Evolutionary conservation across 2,113 vertebrate species (phyloP).

Genomic region (Theristicus caerulescens): DNA sequence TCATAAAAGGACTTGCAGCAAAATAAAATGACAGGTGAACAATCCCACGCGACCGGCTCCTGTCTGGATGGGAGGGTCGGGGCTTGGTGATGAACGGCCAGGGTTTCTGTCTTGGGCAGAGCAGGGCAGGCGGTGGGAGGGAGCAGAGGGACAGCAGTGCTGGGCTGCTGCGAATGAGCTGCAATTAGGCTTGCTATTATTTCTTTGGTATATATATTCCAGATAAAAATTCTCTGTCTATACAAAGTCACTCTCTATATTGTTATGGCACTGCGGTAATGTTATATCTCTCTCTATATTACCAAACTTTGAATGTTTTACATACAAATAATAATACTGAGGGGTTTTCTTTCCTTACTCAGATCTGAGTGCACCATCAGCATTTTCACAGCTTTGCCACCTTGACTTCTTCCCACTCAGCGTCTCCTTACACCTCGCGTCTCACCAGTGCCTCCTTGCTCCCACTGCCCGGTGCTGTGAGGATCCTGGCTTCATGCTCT

Average conservation of each 20-base stretch:
- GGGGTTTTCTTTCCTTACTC: background rate
- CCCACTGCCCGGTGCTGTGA: accelerated
- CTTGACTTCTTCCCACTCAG: background rate
- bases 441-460: background rate
- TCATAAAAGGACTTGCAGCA: background rate
- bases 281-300: accelerated
- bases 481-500: background rate
- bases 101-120: background rate
- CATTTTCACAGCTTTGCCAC: background rate
- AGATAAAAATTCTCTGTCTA: accelerated
- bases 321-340: background rate
- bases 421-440: accelerated
- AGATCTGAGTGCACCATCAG: background rate
- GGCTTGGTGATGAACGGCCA: accelerated
- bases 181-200: background rate
- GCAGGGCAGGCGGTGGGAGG: background rate
- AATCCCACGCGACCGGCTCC: accelerated
- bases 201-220: background rate
- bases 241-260: accelerated
- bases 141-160: background rate
- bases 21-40: background rate
- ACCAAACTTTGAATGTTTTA: background rate
- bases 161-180: background rate
- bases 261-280: accelerated
- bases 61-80: background rate